Conservation (phyloP, 1,140 invertebrate genomes). For the Dreissena rostriformis region DNA sequence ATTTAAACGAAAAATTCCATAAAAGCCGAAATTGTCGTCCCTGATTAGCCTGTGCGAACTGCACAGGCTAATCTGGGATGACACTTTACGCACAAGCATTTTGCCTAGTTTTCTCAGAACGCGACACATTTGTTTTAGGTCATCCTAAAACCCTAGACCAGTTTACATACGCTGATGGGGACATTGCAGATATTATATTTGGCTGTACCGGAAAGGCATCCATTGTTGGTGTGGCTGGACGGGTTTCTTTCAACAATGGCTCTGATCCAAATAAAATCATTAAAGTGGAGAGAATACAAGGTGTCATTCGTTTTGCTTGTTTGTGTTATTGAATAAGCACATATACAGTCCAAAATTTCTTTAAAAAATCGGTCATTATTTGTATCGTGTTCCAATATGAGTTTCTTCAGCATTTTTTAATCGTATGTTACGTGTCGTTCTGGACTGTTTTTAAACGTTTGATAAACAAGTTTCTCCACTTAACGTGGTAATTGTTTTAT, state of each 20-base stretch:
- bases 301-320: background rate
- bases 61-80: too few relatives aligned
- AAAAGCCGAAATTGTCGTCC: too few relatives aligned
- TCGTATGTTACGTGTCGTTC: background rate
- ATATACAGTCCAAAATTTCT: background rate
- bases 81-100: too few relatives aligned
- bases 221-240: slow-evolving; percentile 23
- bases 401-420: background rate
- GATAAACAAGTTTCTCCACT: background rate
- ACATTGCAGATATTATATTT: background rate
- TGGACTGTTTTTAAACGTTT: background rate
- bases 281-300: slow-evolving; percentile 32
- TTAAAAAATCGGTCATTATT: background rate
- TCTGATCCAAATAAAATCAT: slow-evolving; percentile 31
- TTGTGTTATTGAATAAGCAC: background rate
- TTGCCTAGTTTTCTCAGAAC: too few relatives aligned
- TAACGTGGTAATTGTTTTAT: background rate
- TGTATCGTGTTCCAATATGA: background rate
- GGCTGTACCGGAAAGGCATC: slow-evolving; percentile 15
- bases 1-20: too few relatives aligned
- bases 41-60: too few relatives aligned
- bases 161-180: slow-evolving; percentile 30
- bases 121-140: background rate
- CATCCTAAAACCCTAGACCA: background rate
- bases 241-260: slow-evolving; percentile 6